These are phyloP conservation scores for Drosophila gunungcola DNA, from an alignment of 1,140 invertebrate genomes.

Conservation along the genomic window DNA sequence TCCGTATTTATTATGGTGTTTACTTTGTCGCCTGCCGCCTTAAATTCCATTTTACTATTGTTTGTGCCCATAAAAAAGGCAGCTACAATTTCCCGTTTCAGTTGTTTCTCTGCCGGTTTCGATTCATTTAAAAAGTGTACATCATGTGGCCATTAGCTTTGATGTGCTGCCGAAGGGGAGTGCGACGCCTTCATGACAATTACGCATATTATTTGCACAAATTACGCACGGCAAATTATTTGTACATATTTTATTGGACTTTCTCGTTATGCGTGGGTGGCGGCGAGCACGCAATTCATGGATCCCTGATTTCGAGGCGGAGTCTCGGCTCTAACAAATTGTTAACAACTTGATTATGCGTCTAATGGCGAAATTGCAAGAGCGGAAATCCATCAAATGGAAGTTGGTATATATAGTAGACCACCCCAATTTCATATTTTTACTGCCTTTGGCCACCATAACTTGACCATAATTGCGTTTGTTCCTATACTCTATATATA, in stretches of 20 bases:
- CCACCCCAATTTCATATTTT: constrained; percentile 60
- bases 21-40: constrained; percentile 76
- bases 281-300: constrained; percentile 49
- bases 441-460: constrained; percentile 51
- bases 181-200: constrained; percentile 36
- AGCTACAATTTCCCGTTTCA: constrained; percentile 40
- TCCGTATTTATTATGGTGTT: constrained; percentile 62
- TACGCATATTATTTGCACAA: constrained; percentile 83
- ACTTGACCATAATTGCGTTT: constrained; percentile 72
- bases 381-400: constrained; percentile 29
- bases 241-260: constrained; percentile 72
- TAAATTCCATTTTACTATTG: constrained; percentile 65
- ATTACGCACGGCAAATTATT: constrained; percentile 80
- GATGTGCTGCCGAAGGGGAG: constrained; percentile 56
- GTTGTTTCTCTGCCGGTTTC: constrained; percentile 59
- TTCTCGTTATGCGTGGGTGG: constrained; percentile 55
- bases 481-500: not conserved
- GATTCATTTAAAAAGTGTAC: constrained; percentile 51
- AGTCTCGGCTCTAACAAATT: constrained; percentile 69
- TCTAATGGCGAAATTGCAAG: constrained; percentile 72
- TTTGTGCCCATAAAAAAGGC: constrained; percentile 61
- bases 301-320: constrained; percentile 41
- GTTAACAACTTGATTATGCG: constrained; percentile 81
- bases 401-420: constrained; percentile 22
- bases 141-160: constrained; percentile 56